These are phyloP conservation scores for Cossypha caffra DNA, from an alignment of 2,797 vertebrate genomes.

Conservation along the genomic window DNA sequence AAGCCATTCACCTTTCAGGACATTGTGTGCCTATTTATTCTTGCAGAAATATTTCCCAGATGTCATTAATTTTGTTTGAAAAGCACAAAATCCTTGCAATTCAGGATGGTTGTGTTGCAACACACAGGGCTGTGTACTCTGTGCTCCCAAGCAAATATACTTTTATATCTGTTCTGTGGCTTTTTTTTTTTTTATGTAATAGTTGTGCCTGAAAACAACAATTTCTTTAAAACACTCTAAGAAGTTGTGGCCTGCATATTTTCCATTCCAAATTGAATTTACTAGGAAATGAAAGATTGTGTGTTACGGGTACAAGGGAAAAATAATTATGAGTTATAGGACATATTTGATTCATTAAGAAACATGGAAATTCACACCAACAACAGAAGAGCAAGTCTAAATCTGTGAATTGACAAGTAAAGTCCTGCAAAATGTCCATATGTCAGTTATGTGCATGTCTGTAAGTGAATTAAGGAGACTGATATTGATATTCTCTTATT, in stretches of 20 bases:
- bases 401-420: background rate
- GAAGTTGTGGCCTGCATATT: background rate
- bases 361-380: background rate
- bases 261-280: background rate
- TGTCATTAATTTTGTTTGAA: background rate
- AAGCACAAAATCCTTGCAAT: background rate
- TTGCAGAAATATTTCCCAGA: slow-evolving; percentile 14
- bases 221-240: background rate
- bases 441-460: accelerated
- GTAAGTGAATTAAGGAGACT: background rate
- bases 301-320: background rate
- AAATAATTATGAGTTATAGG: background rate
- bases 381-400: background rate
- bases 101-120: background rate
- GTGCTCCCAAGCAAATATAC: background rate
- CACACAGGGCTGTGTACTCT: background rate
- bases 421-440: background rate
- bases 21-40: background rate
- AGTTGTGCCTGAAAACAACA: background rate
- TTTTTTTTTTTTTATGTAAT: background rate
- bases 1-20: background rate
- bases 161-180: background rate
- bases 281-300: background rate
- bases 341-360: slow-evolving; percentile 13
- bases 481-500: background rate